Base-by-base conservation (phyloP, 2,888 invertebrate genomes). In the Agrotis exclamationis region DNA sequence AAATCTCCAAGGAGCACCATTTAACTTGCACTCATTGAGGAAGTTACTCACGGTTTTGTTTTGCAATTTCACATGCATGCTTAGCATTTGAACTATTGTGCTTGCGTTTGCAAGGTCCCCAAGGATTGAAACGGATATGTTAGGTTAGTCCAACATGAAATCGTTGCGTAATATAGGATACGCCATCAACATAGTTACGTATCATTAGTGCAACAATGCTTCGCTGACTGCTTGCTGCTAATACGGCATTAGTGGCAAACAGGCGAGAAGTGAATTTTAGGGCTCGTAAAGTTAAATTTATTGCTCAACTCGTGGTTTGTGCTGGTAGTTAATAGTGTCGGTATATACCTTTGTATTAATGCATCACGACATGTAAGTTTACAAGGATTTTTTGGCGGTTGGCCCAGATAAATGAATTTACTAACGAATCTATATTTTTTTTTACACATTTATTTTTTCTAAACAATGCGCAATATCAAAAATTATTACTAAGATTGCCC, bases 1-100 rank as follows among this genome's bases (percentile, higher is more conserved):
- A 92, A 92, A 94, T 71, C 56, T 45, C 82, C 84, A 84, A 86
- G 87, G 87, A 89, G 87, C 85, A 71, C 84, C n/a, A n/a, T 85
- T 89, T 85, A 89, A 89, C 86, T 33, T 87, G 85, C 78, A 88
- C 89, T 90, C 91, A 90, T 88, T 84, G 85, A 89, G 90, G 91
- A 93, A 92, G 89, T 90, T 87, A 85, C 86, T 86, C 84, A 87
- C 86, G 88, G 86, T 86, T 90, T 76, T 80, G 83, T 93, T 91
- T 79, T 77, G 88, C 85, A 92, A 92, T 85, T 72, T 79, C 85
- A 86, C 86, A 75, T 79, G 76, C 83, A 85, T 82, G 83, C 62
- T 77, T 78, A 81, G 79, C 75, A 83, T 83, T 73, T 82, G 66
- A 56, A 82, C 70, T 67, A 65, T 80, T 82, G 70, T 82, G 56